Conservation (phyloP, 2,113 vertebrate genomes). For the Eurystomus gularis region DNA sequence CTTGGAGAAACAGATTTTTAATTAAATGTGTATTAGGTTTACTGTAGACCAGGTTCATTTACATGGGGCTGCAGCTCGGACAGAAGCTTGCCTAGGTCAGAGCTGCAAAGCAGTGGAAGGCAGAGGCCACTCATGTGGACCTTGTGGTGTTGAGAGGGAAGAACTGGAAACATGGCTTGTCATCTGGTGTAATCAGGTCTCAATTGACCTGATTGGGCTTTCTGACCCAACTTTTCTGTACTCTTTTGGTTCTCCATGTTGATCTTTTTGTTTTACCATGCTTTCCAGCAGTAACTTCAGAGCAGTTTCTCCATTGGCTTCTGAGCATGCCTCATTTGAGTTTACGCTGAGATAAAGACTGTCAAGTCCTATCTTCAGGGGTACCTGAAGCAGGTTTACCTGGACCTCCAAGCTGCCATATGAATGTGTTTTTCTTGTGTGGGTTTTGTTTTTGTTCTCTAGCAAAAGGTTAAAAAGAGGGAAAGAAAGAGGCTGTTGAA, state of each 20-base stretch:
- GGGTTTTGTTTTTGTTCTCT: too few species aligned
- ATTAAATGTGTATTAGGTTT: background rate
- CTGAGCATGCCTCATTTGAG: background rate
- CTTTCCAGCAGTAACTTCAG: background rate
- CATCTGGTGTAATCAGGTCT: background rate
- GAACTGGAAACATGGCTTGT: background rate
- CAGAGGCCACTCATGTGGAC: background rate
- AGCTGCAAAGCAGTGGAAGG: background rate
- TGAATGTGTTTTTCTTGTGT: background rate
- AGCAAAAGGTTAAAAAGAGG: background rate
- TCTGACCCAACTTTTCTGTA: background rate
- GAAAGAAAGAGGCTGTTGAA: background rate
- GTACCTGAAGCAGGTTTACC: background rate
- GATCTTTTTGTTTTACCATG: background rate
- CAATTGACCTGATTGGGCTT: accelerated
- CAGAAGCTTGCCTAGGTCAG: background rate
- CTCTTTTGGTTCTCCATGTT: background rate
- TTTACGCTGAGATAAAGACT: background rate
- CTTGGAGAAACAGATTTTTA: background rate
- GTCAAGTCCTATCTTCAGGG: background rate
- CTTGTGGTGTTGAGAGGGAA: background rate
- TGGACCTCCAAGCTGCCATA: background rate
- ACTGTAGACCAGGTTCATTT: background rate
- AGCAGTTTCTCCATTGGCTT: background rate
- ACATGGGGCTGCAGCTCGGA: background rate